Evolutionary conservation across 2,888 invertebrate genomes (phyloP).

Genomic region (Drosophila testacea): DNA sequence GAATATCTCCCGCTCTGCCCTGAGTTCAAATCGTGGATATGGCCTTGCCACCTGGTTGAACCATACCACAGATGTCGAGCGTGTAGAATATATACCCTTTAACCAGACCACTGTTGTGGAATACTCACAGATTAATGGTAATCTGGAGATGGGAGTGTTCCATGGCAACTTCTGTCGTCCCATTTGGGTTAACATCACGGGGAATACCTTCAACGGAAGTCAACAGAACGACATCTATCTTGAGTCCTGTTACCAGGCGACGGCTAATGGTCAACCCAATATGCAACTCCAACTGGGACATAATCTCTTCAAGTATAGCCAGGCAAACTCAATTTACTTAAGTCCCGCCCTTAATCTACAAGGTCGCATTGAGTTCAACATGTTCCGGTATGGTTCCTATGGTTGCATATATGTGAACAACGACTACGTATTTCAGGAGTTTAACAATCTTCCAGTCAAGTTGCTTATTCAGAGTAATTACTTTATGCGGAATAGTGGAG

Average conservation of each 20-base stretch:
- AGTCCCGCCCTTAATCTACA: slow-evolving; percentile 93
- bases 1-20: slow-evolving; percentile 94
- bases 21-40: slow-evolving; percentile 95
- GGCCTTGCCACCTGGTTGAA: slow-evolving; percentile 96
- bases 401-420: slow-evolving; percentile 95
- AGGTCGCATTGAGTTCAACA: slow-evolving; percentile 94
- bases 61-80: slow-evolving; percentile 88
- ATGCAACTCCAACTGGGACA: slow-evolving; percentile 92
- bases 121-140: slow-evolving; percentile 94
- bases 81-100: slow-evolving; percentile 90
- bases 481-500: slow-evolving; percentile 94
- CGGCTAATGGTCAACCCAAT: slow-evolving; percentile 85
- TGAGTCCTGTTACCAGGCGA: slow-evolving; percentile 90
- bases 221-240: slow-evolving; percentile 92
- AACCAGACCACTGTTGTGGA: slow-evolving; percentile 95
- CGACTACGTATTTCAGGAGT: slow-evolving; percentile 89
- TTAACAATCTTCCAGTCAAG: slow-evolving; percentile 90
- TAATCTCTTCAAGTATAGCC: slow-evolving; percentile 92
- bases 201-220: slow-evolving; percentile 94
- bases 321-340: slow-evolving; percentile 90
- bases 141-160: slow-evolving; percentile 94
- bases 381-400: slow-evolving; percentile 92
- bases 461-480: slow-evolving; percentile 94
- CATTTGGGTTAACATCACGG: slow-evolving; percentile 95
- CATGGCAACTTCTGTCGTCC: slow-evolving; percentile 97